phyloP scores from a whole-genome alignment of 2,888 invertebrate species.

The Cabera pusaria region DNA sequence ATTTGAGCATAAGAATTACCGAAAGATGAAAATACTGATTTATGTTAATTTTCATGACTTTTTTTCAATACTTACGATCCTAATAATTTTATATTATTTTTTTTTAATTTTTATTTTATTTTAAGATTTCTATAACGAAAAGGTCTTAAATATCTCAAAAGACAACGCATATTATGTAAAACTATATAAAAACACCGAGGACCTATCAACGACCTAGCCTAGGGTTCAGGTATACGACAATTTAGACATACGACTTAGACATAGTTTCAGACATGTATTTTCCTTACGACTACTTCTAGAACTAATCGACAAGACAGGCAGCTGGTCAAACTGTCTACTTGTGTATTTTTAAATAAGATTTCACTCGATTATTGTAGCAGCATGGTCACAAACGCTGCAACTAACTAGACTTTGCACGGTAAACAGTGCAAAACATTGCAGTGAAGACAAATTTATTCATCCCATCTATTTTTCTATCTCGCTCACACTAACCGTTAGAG shows the following conservation, averaged over 20 bases:
- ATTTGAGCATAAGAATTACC: constrained; percentile 10
- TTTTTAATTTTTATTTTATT: too few species aligned
- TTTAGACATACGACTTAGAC: constrained; percentile 63
- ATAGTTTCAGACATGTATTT: constrained; percentile 86
- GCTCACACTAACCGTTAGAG: too few species aligned
- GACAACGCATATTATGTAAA: constrained; percentile 10
- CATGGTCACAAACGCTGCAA: too few species aligned
- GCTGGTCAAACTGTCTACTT: constrained; percentile 4
- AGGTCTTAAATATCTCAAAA: constrained; percentile 2
- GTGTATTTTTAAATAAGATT: constrained; percentile 11
- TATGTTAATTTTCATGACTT: too few species aligned
- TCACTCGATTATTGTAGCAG: too few species aligned
- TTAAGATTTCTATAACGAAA: not conserved
- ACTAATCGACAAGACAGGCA: constrained; percentile 19
- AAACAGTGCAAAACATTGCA: too few species aligned
- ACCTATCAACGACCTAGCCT: constrained; percentile 50
- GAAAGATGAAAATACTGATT: not conserved
- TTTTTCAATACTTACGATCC: too few species aligned
- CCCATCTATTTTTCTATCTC: too few species aligned
- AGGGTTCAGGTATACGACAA: constrained; percentile 58
- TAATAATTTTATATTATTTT: too few species aligned
- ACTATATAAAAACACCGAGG: constrained; percentile 31
- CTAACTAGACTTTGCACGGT: too few species aligned
- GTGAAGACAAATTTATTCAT: too few species aligned
- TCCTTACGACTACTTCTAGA: constrained; percentile 54